These are phyloP conservation scores for Agrypnia vestita DNA, from an alignment of 1,140 invertebrate genomes.

Conservation along the genomic window DNA sequence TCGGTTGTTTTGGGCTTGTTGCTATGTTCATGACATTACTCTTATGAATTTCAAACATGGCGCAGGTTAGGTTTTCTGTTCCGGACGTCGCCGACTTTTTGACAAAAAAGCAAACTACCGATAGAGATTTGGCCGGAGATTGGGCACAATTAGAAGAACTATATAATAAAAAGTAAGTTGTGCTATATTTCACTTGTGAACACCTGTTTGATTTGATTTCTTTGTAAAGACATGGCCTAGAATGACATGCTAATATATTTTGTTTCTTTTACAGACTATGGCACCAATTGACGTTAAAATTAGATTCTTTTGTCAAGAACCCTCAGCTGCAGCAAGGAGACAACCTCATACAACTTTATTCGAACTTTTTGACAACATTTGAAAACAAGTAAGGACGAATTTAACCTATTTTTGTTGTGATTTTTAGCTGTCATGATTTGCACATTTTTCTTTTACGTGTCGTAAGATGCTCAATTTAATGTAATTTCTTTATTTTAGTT, in stretches of 20 bases:
- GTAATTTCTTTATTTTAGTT: not conserved
- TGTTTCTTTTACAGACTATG: conserved; percentile 85
- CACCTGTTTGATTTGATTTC: not conserved
- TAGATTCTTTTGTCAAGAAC: conserved; percentile 88
- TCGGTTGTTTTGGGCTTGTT: not conserved
- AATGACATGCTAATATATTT: conserved; percentile 49
- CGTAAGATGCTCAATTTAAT: not conserved
- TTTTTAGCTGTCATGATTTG: conserved; percentile 41
- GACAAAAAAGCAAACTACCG: conserved; percentile 78
- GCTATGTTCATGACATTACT: conserved; percentile 69
- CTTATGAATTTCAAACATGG: conserved; percentile 67
- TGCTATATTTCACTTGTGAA: not conserved
- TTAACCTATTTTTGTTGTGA: conserved; percentile 60
- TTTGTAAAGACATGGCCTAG: conserved; percentile 10
- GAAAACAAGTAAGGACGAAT: conserved; percentile 91
- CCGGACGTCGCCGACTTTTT: conserved; percentile 71
- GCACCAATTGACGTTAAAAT: conserved; percentile 95
- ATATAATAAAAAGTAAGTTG: conserved; percentile 87
- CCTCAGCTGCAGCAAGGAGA: conserved; percentile 85
- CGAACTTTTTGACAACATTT: conserved; percentile 93
- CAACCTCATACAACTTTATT: conserved; percentile 89
- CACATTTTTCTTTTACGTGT: conserved; percentile 1
- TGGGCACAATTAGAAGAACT: conserved; percentile 90
- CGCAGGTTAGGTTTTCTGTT: conserved; percentile 68
- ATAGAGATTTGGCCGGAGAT: conserved; percentile 82